Percentiles rank a stretch among this genome's conserved stretches.
These are phyloP conservation scores for Lordiphosa mommai DNA, from an alignment of 1,140 invertebrate species.

Conservation along the genomic window DNA sequence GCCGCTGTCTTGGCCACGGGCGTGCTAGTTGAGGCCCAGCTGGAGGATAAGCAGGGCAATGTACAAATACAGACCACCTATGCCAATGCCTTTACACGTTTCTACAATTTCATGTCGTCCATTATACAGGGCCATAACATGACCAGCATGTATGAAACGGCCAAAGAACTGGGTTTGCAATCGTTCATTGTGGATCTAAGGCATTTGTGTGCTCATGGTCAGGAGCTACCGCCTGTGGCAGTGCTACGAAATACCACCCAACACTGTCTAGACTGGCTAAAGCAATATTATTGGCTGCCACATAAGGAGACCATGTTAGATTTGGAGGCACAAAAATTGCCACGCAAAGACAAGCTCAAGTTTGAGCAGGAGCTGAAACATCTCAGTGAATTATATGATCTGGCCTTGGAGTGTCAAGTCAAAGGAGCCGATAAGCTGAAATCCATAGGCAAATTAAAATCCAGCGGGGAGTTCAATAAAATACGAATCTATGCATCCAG, in stretches of 20 bases:
- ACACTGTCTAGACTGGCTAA: conserved; percentile 67
- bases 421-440: conserved; percentile 54
- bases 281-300: conserved; percentile 62
- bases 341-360: conserved; percentile 40
- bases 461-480: conserved; percentile 49
- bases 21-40: conserved; percentile 51
- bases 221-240: conserved; percentile 50
- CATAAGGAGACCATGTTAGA: conserved; percentile 47
- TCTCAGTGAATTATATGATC: conserved; percentile 54
- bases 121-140: conserved; percentile 65
- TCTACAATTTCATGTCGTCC: conserved; percentile 78
- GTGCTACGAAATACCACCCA: conserved; percentile 47
- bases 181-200: conserved; percentile 74
- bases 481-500: conserved; percentile 34
- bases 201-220: conserved; percentile 73
- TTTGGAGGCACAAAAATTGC: conserved; percentile 44
- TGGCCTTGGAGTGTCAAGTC: conserved; percentile 57
- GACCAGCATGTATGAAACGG: conserved; percentile 72
- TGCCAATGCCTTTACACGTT: conserved; percentile 65
- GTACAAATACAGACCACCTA: conserved; percentile 45
- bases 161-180: conserved; percentile 56
- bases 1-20: conserved; percentile 68
- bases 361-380: conserved; percentile 48
- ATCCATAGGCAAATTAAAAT: conserved; percentile 40
- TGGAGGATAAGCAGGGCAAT: conserved; percentile 34